Conservation (phyloP, 2,888 invertebrate species). For the Caenorhabditis sp. region DNA sequence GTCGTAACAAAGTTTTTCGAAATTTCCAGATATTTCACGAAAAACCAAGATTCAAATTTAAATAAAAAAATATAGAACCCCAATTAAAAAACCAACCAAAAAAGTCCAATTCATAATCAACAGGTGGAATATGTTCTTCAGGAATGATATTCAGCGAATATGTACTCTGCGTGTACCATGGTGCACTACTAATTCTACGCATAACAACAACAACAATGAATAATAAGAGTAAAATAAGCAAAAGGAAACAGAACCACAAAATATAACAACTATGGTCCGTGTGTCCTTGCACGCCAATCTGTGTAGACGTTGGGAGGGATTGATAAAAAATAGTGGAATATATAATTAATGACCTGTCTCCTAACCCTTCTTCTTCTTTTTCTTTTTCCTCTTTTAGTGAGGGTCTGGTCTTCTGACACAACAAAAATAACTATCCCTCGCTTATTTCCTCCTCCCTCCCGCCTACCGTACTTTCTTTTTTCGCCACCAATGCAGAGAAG, state of each 20-base stretch:
- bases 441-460: not conserved
- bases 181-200: conserved; percentile 28
- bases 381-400: not conserved
- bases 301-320: not conserved
- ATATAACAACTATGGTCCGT: not conserved
- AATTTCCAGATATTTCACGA: not conserved
- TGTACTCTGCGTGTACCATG: conserved; percentile 53
- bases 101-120: conserved; percentile 49
- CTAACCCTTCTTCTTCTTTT: not conserved
- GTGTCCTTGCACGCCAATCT: conserved; percentile 1
- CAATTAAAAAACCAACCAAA: conserved; percentile 12
- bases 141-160: conserved; percentile 64
- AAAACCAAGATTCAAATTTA: too few species aligned
- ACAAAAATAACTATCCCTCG: not conserved
- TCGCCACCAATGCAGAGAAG: not conserved
- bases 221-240: too few species aligned
- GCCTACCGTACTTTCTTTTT: not conserved
- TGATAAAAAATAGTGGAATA: conserved; percentile 2
- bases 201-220: conserved; percentile 10
- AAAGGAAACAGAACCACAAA: not conserved
- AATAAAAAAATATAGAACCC: too few species aligned
- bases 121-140: conserved; percentile 56
- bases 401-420: not conserved
- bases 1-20: too few species aligned
- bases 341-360: not conserved